Conservation (phyloP, 1,140 invertebrate genomes). For the Camponotus floridanus region DNA sequence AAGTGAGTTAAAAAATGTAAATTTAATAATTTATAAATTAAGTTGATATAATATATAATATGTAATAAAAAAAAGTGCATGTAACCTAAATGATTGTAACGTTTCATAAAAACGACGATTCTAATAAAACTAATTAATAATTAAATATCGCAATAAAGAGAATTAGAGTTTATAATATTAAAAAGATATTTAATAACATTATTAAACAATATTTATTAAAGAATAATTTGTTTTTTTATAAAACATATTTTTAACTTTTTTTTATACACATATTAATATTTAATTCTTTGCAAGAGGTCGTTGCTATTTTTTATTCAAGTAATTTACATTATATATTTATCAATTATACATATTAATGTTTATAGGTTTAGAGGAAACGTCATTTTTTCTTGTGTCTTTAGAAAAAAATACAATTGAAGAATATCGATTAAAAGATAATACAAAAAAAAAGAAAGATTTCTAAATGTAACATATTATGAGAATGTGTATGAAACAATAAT, state of each 20-base stretch:
- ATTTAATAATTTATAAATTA: not conserved
- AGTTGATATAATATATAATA: not conserved
- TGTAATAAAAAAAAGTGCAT: too few relatives aligned
- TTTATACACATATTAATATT: not conserved
- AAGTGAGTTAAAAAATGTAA: not conserved
- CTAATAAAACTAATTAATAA: conserved; percentile 1
- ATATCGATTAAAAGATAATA: not conserved
- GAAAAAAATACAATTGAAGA: not conserved
- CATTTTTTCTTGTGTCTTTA: not conserved
- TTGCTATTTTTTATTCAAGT: not conserved
- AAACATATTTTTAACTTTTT: not conserved
- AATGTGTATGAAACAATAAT: not conserved
- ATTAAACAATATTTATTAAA: not conserved
- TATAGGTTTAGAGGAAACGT: too few relatives aligned
- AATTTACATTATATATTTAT: not conserved
- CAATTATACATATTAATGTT: not conserved
- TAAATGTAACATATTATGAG: not conserved
- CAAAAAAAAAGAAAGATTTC: not conserved
- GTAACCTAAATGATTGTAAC: not conserved
- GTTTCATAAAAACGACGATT: not conserved
- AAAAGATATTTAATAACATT: not conserved
- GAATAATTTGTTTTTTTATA: not conserved
- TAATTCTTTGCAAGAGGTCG: not conserved
- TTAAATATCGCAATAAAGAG: not conserved
- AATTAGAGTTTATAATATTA: not conserved